These are phyloP conservation scores for Molossus alvarezi DNA, from an alignment of 2,797 vertebrate genomes.

Conservation along the genomic window DNA sequence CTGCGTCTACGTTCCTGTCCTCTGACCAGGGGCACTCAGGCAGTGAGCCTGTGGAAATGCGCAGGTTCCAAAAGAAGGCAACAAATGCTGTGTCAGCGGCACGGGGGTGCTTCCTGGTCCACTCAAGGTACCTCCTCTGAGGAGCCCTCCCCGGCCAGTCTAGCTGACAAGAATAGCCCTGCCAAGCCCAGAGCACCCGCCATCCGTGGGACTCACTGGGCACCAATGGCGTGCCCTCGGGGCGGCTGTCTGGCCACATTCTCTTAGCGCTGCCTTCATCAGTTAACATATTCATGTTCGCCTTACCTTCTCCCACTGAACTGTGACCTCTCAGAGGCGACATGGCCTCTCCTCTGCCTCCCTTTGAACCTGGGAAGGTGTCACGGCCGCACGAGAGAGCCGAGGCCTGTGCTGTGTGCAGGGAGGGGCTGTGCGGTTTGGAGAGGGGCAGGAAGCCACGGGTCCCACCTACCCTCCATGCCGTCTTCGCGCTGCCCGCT, in stretches of 20 bases:
- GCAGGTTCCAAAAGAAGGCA: neutral
- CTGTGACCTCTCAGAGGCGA: neutral
- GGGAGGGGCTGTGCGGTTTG: neutral
- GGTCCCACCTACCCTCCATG: slow-evolving; percentile 90
- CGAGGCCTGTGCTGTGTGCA: fast-evolving
- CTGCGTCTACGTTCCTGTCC: neutral
- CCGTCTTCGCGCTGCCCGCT: slow-evolving; percentile 92
- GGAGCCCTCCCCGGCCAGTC: slow-evolving; percentile 33
- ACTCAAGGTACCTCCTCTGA: neutral
- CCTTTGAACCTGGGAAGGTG: neutral
- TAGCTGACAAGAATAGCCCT: neutral
- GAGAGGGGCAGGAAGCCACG: neutral
- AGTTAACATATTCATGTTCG: neutral
- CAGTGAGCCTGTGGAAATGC: neutral
- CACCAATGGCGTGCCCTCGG: neutral
- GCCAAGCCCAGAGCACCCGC: neutral
- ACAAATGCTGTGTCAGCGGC: neutral
- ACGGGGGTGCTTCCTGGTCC: neutral
- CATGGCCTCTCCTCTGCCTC: neutral
- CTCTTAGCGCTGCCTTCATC: neutral
- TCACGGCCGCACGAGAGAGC: neutral
- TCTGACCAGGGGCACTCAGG: slow-evolving; percentile 4
- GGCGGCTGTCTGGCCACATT: neutral
- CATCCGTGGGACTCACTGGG: neutral
- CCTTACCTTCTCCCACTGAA: neutral